Evolutionary conservation across 2,113 vertebrate genomes (phyloP).

Genomic region (Trichomycterus rosablanca): DNA sequence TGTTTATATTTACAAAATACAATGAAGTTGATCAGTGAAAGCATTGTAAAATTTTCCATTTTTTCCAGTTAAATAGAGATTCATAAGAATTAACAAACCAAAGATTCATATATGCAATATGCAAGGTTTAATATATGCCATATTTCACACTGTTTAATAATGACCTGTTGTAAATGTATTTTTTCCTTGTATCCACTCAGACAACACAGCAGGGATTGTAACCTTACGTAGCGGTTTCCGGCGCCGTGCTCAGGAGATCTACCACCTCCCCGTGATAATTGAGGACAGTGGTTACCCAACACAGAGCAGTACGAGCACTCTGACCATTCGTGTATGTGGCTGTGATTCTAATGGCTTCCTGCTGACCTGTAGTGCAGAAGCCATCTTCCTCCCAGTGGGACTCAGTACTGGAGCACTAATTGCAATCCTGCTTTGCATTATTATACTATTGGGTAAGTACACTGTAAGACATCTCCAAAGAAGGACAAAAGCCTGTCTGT

Average conservation of each 20-base stretch:
- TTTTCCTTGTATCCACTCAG: conserved; percentile 53
- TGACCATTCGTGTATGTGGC: conserved; percentile 91
- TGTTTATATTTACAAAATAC: no score
- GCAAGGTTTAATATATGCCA: no score
- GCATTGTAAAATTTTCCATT: no score
- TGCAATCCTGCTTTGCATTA: conserved; percentile 89
- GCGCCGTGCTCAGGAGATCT: conserved; percentile 85
- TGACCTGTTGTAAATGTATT: neutral
- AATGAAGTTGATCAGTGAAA: no score
- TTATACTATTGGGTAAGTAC: conserved; percentile 89
- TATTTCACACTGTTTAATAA: no score
- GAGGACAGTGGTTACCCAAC: conserved; percentile 91
- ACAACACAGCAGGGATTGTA: conserved; percentile 93
- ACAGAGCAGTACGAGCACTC: conserved; percentile 90
- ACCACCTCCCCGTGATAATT: conserved; percentile 83
- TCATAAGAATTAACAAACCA: no score
- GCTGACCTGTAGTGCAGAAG: conserved; percentile 91
- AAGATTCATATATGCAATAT: no score
- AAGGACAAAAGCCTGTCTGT: neutral
- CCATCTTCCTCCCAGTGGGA: conserved; percentile 91
- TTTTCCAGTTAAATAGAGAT: no score
- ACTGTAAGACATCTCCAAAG: neutral
- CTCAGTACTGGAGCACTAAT: conserved; percentile 94
- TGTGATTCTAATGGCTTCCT: conserved; percentile 85
- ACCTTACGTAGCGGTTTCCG: conserved; percentile 80